Conservation (phyloP, 2,113 vertebrate genomes). For the Cepphus grylle region DNA sequence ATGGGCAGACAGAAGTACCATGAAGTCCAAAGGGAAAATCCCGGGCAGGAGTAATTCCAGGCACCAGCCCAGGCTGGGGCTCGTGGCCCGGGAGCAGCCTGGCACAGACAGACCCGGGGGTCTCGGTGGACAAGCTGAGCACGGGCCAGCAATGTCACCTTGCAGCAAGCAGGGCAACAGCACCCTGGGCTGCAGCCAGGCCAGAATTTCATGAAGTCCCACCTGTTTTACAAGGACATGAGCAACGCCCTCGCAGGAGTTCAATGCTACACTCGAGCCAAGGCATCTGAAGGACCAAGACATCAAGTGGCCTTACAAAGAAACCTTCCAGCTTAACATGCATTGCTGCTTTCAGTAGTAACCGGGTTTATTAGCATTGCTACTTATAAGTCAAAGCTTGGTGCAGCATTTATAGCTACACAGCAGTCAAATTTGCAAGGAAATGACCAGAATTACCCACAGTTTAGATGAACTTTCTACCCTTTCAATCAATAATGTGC, state of each 20-base stretch:
- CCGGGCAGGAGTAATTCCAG: rapidly evolving
- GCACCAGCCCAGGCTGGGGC: background rate
- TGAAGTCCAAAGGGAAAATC: background rate
- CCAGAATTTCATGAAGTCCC: background rate
- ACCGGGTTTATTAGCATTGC: background rate
- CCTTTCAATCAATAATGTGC: background rate
- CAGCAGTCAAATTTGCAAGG: background rate
- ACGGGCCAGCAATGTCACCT: rapidly evolving
- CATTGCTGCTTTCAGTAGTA: background rate
- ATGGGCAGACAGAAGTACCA: rapidly evolving
- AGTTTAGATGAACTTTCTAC: background rate
- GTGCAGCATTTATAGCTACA: background rate
- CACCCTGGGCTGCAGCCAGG: background rate
- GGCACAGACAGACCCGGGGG: background rate
- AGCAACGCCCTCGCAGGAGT: background rate
- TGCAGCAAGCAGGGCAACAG: background rate
- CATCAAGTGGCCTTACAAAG: background rate
- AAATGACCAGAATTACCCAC: background rate
- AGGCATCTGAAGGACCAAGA: background rate
- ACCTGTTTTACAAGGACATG: rapidly evolving
- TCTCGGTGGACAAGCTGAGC: background rate
- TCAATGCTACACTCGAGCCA: background rate
- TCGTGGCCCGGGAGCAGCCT: background rate
- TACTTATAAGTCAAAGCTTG: background rate
- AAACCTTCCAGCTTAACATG: background rate